Evolutionary conservation across 2,113 vertebrate genomes (phyloP).

Genomic region (Chaetodon auriga): DNA sequence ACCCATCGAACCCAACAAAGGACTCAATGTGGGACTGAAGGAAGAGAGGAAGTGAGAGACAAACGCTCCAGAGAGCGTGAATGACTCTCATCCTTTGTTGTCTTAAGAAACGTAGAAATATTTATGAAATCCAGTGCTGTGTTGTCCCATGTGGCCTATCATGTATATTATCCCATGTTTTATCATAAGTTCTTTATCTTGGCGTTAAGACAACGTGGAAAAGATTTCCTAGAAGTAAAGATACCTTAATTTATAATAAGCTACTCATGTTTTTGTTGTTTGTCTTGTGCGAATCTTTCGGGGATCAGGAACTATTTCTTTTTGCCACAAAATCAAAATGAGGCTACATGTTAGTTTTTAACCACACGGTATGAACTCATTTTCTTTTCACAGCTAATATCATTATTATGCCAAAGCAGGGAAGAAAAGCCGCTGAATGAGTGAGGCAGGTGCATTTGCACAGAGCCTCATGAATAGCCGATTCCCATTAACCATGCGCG

Average conservation of each 20-base stretch:
- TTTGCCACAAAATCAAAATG: background rate
- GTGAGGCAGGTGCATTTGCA: slow-evolving; percentile 81
- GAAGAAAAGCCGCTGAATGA: slow-evolving; percentile 64
- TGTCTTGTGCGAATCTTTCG: background rate
- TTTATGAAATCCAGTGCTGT: slow-evolving; percentile 5
- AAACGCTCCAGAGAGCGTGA: background rate
- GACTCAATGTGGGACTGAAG: slow-evolving; percentile 40
- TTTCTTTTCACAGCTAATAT: slow-evolving; percentile 33
- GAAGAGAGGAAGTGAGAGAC: slow-evolving; percentile 5
- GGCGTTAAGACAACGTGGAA: background rate
- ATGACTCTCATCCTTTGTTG: slow-evolving; percentile 5
- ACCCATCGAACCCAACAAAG: slow-evolving; percentile 69
- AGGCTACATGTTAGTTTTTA: slow-evolving; percentile 3
- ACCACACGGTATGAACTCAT: background rate
- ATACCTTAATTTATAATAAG: background rate
- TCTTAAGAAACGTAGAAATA: slow-evolving; percentile 7
- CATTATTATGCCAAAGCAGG: slow-evolving; percentile 52
- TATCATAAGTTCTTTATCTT: background rate
- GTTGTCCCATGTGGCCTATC: background rate
- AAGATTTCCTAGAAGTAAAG: background rate
- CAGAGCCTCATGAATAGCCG: slow-evolving; percentile 81
- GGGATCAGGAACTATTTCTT: background rate
- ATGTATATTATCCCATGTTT: background rate
- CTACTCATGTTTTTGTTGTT: background rate
- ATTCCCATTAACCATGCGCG: slow-evolving; percentile 74